Evolutionary conservation across 2,888 invertebrate genomes (phyloP), one percentile per base, ranked within the genome.

Genomic region (Pandemis cinnamomeana): DNA sequence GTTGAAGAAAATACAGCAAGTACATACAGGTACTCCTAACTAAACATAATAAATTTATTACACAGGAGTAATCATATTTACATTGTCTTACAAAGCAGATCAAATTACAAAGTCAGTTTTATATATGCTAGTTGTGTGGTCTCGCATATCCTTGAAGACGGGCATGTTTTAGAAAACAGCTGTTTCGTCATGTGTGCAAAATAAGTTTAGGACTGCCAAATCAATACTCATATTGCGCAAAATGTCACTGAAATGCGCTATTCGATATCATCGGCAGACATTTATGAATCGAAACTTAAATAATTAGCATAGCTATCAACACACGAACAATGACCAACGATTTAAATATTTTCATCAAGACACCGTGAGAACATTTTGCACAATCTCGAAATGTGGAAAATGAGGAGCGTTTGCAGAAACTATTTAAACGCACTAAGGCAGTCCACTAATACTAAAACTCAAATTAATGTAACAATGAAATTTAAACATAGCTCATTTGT

Each of bases 181-280:
- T 93, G 92, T 93, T 93, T 92, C 91, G 85, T 88, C 90, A 89
- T 86, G 86, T 84, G 80, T 86, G 84, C 85, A 89, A 89, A 91
- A 89, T 88, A 91, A 86, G 85, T 91, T 89, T 89, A 87, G 87
- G 87, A 87, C 87, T 86, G 85, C 83, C 86, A 90, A 92, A 94
- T 94, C 93, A 91, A 93, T 93, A 93, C 89, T 85, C 87, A 87
- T 88, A 92, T 87, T 94, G 93, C 93, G 93, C 93, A 93, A 93
- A 93, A 91, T 92, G 91, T 89, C 89, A 89, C 86, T 83, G 86
- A 91, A 91, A 89, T 91, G 92, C 89, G 91, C 89, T 90, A 88
- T 81, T 80, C 81, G 79, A 85, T 83, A 86, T 77, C 79, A 81
- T 84, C 80, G 80, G 82, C 80, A 82, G 86, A 86, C 80, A 82